A percentile compares a stretch with the other conserved stretches of the same genome.
These are phyloP conservation scores for Hypomecis atomaria DNA, from an alignment of 2,888 invertebrate genomes.

Conservation along the genomic window DNA sequence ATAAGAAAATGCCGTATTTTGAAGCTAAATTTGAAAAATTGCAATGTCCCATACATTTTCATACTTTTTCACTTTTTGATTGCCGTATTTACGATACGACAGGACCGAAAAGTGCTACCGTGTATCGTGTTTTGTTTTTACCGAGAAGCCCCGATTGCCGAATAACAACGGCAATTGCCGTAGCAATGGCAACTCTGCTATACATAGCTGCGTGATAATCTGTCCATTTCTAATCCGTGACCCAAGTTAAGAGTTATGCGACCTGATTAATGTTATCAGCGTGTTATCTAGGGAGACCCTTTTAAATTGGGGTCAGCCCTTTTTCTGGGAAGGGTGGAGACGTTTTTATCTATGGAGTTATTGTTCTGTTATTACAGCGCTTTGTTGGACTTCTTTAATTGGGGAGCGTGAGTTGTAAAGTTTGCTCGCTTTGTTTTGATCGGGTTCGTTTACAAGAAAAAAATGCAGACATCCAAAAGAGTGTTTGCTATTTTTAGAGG, in stretches of 20 bases:
- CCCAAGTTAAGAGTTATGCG: constrained; percentile 58
- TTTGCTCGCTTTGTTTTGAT: constrained; percentile 4
- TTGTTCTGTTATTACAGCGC: constrained; percentile 36
- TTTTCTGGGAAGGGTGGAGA: constrained; percentile 51
- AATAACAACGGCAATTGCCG: too few relatives aligned
- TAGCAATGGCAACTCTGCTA: too few relatives aligned
- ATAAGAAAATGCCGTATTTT: too few relatives aligned
- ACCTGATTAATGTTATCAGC: constrained; percentile 82
- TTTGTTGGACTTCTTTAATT: constrained; percentile 29
- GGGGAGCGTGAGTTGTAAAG: constrained; percentile 8
- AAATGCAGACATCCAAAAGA: too few relatives aligned
- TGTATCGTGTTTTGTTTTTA: too few relatives aligned
- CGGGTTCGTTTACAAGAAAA: background rate
- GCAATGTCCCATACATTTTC: too few relatives aligned
- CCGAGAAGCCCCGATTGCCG: too few relatives aligned
- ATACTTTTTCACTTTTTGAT: too few relatives aligned
- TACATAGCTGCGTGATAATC: background rate
- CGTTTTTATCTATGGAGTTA: constrained; percentile 57
- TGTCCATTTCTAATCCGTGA: constrained; percentile 6
- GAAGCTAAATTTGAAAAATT: too few relatives aligned
- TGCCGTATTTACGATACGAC: too few relatives aligned
- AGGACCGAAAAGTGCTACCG: too few relatives aligned
- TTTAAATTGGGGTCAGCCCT: constrained; percentile 69
- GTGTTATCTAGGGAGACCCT: constrained; percentile 69
- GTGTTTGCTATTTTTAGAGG: background rate